phyloP scores from a whole-genome alignment of 2,113 vertebrate genomes.

The Menidia beryllina region DNA sequence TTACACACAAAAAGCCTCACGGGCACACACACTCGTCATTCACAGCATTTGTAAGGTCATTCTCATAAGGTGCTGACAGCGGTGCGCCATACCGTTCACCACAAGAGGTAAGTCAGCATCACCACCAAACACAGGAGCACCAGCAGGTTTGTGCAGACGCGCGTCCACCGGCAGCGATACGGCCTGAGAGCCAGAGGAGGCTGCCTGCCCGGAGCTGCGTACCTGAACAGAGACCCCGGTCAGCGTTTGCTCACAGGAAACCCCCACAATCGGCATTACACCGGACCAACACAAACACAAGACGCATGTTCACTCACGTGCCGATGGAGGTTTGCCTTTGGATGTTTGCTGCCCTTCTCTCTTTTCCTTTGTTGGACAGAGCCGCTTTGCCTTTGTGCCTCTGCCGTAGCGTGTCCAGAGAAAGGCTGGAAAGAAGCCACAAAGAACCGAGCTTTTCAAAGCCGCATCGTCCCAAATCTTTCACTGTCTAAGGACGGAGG shows the following conservation, averaged over 20 bases:
- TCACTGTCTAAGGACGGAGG: neutral
- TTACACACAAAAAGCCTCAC: conserved; percentile 30
- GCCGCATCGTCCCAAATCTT: neutral
- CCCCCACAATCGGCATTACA: neutral
- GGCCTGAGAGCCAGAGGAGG: conserved; percentile 70
- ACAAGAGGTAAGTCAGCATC: conserved; percentile 63
- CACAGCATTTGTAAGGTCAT: neutral
- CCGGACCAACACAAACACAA: neutral
- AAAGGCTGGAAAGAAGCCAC: conserved; percentile 40
- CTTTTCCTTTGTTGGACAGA: conserved; percentile 45
- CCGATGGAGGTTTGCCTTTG: conserved; percentile 16
- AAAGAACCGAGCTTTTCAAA: neutral
- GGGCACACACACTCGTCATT: neutral
- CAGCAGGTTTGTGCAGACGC: conserved; percentile 76
- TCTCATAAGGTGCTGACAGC: too few species aligned
- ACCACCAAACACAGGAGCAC: conserved; percentile 76
- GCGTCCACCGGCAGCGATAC: conserved; percentile 71
- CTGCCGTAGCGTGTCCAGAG: conserved; percentile 40
- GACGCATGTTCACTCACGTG: conserved; percentile 39
- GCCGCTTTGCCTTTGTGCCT: conserved; percentile 60
- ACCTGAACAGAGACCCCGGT: conserved; percentile 63
- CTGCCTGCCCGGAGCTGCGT: conserved; percentile 38
- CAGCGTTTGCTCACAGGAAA: neutral
- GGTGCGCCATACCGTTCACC: too few species aligned
- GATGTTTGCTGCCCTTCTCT: conserved; percentile 33